phyloP scores from a whole-genome alignment of 2,113 vertebrate species.

The human (Homo sapiens) region GRCh38 chr5:117799501-117800000 shows the following conservation, averaged over 20 bases:
- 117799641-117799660: background rate
- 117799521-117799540: background rate
- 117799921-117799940: background rate
- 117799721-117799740: background rate
- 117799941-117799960: background rate
- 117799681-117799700: background rate
- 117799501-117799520: background rate
- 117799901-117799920: background rate
- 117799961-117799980: background rate
- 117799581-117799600: background rate
- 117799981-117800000: background rate
- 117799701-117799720: background rate
- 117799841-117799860: background rate
- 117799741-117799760: background rate
- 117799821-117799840: background rate
- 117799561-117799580: background rate
- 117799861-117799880: background rate
- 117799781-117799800: background rate
- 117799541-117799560: background rate
- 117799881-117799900: background rate
- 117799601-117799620: background rate
- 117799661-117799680: background rate
- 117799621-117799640: background rate
- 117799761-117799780: background rate
- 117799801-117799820: background rate